phyloP scores from a whole-genome alignment of 1,140 invertebrate species.

The Drosophila nikananu region DNA sequence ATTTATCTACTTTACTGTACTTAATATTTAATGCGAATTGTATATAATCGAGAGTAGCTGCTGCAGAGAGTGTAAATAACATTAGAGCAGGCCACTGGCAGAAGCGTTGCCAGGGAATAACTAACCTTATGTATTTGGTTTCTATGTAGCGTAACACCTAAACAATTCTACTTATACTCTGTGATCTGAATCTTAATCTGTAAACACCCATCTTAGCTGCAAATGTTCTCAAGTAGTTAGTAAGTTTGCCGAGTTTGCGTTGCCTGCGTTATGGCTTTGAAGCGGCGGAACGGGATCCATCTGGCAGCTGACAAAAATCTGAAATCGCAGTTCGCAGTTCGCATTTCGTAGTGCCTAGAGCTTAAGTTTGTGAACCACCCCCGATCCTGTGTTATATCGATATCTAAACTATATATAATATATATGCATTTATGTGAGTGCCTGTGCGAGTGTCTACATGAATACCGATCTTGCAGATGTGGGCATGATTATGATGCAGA shows the following conservation, averaged over 20 bases:
- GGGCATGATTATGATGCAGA: constrained; percentile 97
- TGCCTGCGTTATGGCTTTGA: constrained; percentile 70
- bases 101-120: constrained; percentile 31
- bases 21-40: constrained; percentile 49
- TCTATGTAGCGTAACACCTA: constrained; percentile 50
- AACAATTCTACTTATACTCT: constrained; percentile 41
- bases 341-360: constrained; percentile 40
- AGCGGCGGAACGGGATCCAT: constrained; percentile 26
- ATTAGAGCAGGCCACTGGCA: constrained; percentile 43
- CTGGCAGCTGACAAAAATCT: constrained; percentile 34
- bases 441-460: constrained; percentile 51
- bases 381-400: constrained; percentile 24
- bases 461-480: constrained; percentile 91
- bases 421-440: constrained; percentile 32
- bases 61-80: constrained; percentile 67
- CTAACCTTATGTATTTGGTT: constrained; percentile 58
- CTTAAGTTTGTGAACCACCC: constrained; percentile 45
- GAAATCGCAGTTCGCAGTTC: constrained; percentile 23
- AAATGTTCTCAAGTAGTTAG: constrained; percentile 77
- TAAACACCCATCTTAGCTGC: constrained; percentile 64
- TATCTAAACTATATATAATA: constrained; percentile 20
- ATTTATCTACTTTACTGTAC: constrained; percentile 23
- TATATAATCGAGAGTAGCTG: constrained; percentile 63
- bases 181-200: constrained; percentile 36
- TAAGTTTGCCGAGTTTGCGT: constrained; percentile 70